These are phyloP conservation scores for Solenodon paradoxus DNA, from an alignment of 2,113 vertebrate genomes.

Conservation along the genomic window DNA sequence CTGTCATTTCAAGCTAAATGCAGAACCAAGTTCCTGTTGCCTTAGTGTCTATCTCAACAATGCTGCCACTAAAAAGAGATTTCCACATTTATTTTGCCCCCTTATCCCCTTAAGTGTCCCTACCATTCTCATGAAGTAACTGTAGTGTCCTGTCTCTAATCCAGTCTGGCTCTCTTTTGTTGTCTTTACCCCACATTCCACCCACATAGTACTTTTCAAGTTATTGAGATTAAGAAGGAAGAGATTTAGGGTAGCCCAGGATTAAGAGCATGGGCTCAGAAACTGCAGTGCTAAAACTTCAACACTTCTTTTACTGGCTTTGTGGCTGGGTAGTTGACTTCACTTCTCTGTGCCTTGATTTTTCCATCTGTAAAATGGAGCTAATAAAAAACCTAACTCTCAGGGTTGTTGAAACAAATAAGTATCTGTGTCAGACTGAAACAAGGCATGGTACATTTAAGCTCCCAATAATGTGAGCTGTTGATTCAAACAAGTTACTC, in stretches of 20 bases:
- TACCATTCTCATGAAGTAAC: background rate
- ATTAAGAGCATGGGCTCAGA: too few relatives aligned
- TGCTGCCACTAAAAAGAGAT: too few relatives aligned
- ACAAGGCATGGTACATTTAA: too few relatives aligned
- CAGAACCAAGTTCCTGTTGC: background rate
- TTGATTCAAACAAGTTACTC: background rate
- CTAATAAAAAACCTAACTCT: background rate
- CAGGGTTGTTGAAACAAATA: background rate
- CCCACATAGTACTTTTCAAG: background rate
- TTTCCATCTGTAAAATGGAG: background rate
- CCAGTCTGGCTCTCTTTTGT: too few relatives aligned
- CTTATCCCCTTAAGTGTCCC: background rate
- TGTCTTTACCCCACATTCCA: too few relatives aligned
- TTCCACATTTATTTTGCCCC: background rate
- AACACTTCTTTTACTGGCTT: background rate
- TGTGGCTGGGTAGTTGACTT: background rate
- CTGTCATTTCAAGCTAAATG: background rate
- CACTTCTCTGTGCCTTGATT: background rate
- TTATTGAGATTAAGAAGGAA: background rate
- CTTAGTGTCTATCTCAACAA: background rate
- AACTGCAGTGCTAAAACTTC: too few relatives aligned
- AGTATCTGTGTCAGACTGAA: background rate
- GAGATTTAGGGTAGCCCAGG: too few relatives aligned
- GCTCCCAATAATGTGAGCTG: background rate
- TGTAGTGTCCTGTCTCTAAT: background rate